Base-by-base conservation (phyloP, 1,140 invertebrate species). In the Metaphire vulgaris region DNA sequence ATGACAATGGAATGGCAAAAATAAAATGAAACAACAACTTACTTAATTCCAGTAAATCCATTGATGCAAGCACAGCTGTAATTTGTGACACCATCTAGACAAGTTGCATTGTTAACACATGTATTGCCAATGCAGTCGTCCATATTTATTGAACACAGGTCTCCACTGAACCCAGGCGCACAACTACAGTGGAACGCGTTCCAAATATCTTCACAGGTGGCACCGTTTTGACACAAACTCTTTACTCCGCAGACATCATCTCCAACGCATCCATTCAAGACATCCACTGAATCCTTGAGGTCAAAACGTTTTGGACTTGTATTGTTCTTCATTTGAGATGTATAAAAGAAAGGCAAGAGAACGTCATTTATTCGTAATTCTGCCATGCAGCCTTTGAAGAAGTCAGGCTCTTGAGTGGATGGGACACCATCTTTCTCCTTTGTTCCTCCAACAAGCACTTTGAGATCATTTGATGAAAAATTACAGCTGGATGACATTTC, bases 341-440 rank as follows among this genome's bases (percentile, higher is more conserved):
- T 79, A 2, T 90, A 89, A 84, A 95, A 97, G 84, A 93, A 98
- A n/a, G 96, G 94, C 56, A 97, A 85, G 26, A 97, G 88, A 76
- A 95, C 88, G 65, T 89, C 89, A 21, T 92, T 92, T 74, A 98
- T 91, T 77, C 93, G 89, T 31, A 96, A 91, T 84, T 96, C 93
- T n/a, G 92, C 91, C 75, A 98, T 84, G 83, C 96, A 98, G 1
- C 96, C 97, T 87, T 95, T 89, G 78, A 90, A 92, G 56, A 87
- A 21, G 71, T 77, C 78, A 6, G 41, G 21, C 21, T 56, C 41
- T 21, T 6, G 21, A 56, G 41, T 6, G 41, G n/a, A n/a, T n/a
- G n/a, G n/a, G n/a, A n/a, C n/a, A n/a, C n/a, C n/a, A n/a, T n/a
- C n/a, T n/a, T n/a, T n/a, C n/a, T n/a, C 41, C 41, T 56, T 6